A percentile compares a stretch with the other conserved stretches of the same genome.
phyloP scores from a whole-genome alignment of 2,113 vertebrate species.

The Carollia perspicillata region DNA sequence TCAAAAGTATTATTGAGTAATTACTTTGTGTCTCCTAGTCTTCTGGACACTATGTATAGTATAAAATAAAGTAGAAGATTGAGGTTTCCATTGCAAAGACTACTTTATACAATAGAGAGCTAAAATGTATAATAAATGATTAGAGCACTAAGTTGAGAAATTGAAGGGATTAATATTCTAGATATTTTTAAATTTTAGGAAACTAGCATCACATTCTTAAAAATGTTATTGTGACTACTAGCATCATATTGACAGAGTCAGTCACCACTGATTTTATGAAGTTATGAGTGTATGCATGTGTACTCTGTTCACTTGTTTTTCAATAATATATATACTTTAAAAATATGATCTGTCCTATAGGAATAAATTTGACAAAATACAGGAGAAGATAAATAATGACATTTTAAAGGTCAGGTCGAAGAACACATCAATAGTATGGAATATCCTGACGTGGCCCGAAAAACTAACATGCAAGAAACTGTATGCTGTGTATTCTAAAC shows the following conservation, averaged over 20 bases:
- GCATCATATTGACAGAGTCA: neutral
- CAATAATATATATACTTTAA: neutral
- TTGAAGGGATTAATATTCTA: neutral
- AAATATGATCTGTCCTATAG: neutral
- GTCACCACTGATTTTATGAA: neutral
- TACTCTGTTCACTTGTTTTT: neutral
- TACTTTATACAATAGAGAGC: neutral
- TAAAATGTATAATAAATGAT: neutral
- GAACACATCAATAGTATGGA: neutral
- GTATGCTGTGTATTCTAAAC: rapidly evolving
- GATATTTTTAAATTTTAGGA: neutral
- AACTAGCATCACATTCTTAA: neutral
- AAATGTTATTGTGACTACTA: too few species aligned
- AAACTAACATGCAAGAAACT: neutral
- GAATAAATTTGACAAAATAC: neutral
- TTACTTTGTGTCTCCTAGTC: neutral
- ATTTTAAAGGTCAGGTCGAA: neutral
- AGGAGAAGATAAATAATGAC: neutral
- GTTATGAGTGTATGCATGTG: neutral
- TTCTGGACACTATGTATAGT: neutral
- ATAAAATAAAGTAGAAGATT: neutral
- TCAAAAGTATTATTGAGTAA: neutral
- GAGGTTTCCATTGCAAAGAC: neutral
- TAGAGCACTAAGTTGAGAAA: neutral
- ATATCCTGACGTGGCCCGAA: neutral